Evolutionary conservation across 2,113 vertebrate species (phyloP).

Genomic region (Rattus rattus): DNA sequence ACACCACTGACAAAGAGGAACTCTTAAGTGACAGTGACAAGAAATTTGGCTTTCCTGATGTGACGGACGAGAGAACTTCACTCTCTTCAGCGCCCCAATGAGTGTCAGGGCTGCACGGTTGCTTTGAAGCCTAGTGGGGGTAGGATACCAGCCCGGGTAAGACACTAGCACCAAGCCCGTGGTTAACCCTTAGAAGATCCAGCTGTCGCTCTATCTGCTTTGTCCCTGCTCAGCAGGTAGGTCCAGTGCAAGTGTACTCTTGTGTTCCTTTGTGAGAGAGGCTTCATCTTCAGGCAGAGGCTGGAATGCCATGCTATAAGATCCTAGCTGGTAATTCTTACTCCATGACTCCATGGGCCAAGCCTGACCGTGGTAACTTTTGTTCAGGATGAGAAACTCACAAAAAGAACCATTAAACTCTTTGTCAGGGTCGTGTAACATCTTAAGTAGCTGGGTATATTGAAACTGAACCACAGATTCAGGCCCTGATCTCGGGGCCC

Average conservation of each 20-base stretch:
- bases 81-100: neutral
- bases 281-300: neutral
- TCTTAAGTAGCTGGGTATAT: too few species aligned
- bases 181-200: rapidly evolving
- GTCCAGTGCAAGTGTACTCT: neutral
- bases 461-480: neutral
- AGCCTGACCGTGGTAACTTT: neutral
- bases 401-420: too few species aligned
- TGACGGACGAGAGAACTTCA: neutral
- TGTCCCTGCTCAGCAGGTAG: neutral
- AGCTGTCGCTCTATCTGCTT: neutral
- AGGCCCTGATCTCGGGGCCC: neutral
- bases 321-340: neutral
- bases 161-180: rapidly evolving
- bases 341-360: too few species aligned
- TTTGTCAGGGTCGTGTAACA: neutral
- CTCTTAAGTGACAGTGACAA: neutral
- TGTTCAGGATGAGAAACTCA: neutral
- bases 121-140: neutral
- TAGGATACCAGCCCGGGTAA: neutral
- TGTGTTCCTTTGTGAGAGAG: neutral
- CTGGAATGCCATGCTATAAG: neutral
- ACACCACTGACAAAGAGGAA: neutral
- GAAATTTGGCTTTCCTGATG: neutral
- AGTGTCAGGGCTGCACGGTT: neutral